Evolutionary conservation across 2,797 vertebrate genomes (phyloP), one percentile per base, ranked within the genome.

Genomic region (Balearica regulorum): DNA sequence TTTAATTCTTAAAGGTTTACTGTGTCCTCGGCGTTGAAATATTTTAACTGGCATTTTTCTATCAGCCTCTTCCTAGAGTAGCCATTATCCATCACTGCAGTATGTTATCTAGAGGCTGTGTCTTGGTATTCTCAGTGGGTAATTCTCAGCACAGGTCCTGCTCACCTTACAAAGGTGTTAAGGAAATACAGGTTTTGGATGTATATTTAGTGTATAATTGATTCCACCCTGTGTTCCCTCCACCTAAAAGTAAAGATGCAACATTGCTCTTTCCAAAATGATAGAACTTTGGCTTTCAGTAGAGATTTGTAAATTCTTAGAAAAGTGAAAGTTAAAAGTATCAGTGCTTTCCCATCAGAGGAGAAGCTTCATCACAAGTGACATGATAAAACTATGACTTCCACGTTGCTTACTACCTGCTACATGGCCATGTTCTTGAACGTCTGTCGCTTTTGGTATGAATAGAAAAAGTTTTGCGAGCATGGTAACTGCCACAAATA

Each of bases 41-140:
- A 85, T 71, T 91, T 95, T 89, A 94, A 81, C 53, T 71, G 41
- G 25, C 31, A 15, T 87, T 92, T 94, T 93, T 85, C 53, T 85
- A 1, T 89, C 62, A 43, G 21, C 20, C 0, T 4, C 8, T 57
- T 95, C 44, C 78, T 73, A 21, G 28, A 89, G 20, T 53, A 55
- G 77, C 55, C 84, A 48, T 92, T 94, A 80, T 64, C 55, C 53
- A 26, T 64, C 7, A 12, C 75, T 80, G 53, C 48, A 25, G 8
- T 68, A 28, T 83, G 35, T 83, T 89, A 80, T 89, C 71, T 71
- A 35, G 58, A 92, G 31, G 29, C 20, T 70, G 71, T 51, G 33
- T 76, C 60, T 70, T 76, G 51, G 83, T 57, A 77, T 87, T 83
- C 81, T 87, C 66, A 44, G 60, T 83, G 48, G 62, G 73, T 66